These are phyloP conservation scores for Psephotus haematonotus DNA, from an alignment of 2,113 vertebrate species.

Conservation along the genomic window DNA sequence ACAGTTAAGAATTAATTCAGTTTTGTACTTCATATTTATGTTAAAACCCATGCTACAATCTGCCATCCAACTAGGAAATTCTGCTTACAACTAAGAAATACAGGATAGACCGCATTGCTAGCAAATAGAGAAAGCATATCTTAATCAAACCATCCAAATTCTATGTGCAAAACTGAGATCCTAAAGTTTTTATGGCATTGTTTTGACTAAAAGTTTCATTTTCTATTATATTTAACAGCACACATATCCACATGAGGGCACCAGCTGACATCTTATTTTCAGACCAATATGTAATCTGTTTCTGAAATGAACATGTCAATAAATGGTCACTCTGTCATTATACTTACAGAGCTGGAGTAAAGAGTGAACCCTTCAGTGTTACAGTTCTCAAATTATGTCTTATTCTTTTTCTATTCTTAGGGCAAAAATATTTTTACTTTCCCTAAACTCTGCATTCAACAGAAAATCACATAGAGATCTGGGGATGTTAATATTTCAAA, in stretches of 20 bases:
- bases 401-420: background rate
- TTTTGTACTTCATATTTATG: background rate
- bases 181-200: background rate
- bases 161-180: background rate
- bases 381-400: background rate
- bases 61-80: background rate
- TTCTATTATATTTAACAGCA: background rate
- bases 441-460: background rate
- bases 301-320: background rate
- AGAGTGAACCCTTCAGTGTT: background rate
- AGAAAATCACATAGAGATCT: background rate
- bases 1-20: background rate
- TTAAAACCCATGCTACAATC: background rate
- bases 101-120: background rate
- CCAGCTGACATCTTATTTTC: conserved; percentile 63
- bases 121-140: background rate
- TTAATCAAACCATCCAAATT: background rate
- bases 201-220: background rate
- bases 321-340: background rate
- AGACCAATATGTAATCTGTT: background rate
- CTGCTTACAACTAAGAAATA: background rate
- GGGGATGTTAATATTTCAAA: background rate
- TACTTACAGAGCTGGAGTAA: background rate
- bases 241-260: conserved; percentile 75
- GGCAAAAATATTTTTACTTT: background rate